Percentiles rank a stretch among this genome's conserved stretches.
These are phyloP conservation scores for Caenorhabditis tropicalis DNA, from an alignment of 1,140 invertebrate species.

Conservation along the genomic window DNA sequence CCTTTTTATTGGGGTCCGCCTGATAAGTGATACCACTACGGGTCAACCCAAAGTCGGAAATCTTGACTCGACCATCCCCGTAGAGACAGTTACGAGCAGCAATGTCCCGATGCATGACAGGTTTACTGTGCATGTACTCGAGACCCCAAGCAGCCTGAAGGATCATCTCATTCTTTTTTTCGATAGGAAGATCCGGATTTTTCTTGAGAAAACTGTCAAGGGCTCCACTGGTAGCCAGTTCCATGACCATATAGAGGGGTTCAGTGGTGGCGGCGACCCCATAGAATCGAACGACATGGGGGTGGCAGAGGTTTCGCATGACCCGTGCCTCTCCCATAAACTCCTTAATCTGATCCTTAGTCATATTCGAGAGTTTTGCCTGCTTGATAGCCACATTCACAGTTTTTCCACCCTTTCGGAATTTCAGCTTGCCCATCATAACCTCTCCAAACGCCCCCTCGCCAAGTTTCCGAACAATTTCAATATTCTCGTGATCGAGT, in stretches of 20 bases:
- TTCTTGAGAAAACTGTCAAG: conserved; percentile 56
- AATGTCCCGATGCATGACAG: conserved; percentile 24
- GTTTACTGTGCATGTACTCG: conserved; percentile 3
- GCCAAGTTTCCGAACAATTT: conserved; percentile 50
- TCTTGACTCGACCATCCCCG: conserved; percentile 47
- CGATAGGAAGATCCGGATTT: conserved; percentile 22
- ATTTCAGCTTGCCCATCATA: not conserved
- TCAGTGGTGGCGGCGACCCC: conserved; percentile 55
- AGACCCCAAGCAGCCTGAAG: conserved; percentile 49
- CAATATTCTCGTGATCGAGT: conserved; percentile 54
- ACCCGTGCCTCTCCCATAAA: conserved; percentile 55
- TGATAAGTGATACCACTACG: not conserved
- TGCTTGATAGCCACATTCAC: conserved; percentile 59
- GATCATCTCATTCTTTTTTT: conserved; percentile 58
- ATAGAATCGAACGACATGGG: conserved; percentile 58
- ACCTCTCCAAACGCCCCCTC: conserved; percentile 62
- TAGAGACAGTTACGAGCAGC: conserved; percentile 35
- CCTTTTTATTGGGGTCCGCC: conserved; percentile 53
- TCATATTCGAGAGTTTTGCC: conserved; percentile 43
- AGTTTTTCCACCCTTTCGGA: conserved; percentile 22
- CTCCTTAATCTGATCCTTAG: conserved; percentile 41
- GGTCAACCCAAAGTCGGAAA: conserved; percentile 60
- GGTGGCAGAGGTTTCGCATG: conserved; percentile 56
- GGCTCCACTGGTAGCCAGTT: conserved; percentile 40
- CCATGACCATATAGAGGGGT: conserved; percentile 53